A percentile compares a stretch with the other conserved stretches of the same genome.
phyloP scores from a whole-genome alignment of 2,113 vertebrate species.

The Edolisoma coerulescens region DNA sequence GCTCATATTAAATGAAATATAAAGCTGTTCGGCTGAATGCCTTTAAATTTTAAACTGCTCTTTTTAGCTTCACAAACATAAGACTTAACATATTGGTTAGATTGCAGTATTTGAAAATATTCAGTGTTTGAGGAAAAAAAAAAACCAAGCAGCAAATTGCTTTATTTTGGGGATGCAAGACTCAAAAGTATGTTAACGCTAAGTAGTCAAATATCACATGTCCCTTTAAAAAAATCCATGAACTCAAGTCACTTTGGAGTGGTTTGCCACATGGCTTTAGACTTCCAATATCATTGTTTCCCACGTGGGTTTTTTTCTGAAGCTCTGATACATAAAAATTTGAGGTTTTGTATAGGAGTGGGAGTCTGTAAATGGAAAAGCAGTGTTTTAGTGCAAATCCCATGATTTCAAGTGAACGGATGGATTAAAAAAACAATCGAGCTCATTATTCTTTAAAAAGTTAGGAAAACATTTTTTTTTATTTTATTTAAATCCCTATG shows the following conservation, averaged over 20 bases:
- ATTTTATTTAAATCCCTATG: neutral
- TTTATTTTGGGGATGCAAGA: neutral
- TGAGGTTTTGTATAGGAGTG: neutral
- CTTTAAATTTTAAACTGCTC: neutral
- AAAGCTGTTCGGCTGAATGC: neutral
- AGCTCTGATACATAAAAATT: neutral
- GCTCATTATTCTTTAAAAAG: neutral
- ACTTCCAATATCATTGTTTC: neutral
- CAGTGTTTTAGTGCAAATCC: neutral
- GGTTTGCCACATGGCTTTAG: neutral
- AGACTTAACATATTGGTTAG: neutral
- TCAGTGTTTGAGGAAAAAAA: neutral
- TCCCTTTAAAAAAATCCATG: neutral
- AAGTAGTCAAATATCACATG: neutral
- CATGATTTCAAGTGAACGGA: neutral
- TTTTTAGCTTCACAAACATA: neutral
- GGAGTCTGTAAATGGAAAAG: neutral
- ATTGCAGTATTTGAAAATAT: neutral
- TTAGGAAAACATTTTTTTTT: neutral
- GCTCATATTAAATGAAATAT: neutral
- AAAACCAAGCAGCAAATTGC: neutral
- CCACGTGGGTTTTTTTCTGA: accelerated
- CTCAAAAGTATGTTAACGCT: neutral
- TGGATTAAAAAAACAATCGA: neutral
- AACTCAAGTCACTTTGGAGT: neutral